Percentiles rank a stretch among this genome's conserved stretches.
phyloP scores from a whole-genome alignment of 2,797 vertebrate species.

The Xiphophorus birchmanni region DNA sequence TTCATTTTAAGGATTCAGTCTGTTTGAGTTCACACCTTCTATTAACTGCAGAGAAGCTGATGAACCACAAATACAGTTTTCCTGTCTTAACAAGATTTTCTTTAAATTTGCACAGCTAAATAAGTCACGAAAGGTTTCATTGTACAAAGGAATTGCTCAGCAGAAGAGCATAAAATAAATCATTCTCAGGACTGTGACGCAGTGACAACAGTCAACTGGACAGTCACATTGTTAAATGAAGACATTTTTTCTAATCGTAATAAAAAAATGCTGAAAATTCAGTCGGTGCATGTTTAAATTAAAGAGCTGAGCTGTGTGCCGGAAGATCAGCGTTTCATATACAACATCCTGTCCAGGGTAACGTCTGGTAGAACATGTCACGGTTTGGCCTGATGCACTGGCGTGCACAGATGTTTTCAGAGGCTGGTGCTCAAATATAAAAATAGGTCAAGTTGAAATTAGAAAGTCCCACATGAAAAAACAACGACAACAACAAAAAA shows the following conservation, averaged over 20 bases:
- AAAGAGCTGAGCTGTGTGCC: neutral
- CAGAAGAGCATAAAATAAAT: neutral
- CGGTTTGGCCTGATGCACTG: neutral
- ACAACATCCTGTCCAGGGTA: neutral
- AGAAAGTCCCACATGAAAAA: too few relatives aligned
- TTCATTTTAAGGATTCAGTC: neutral
- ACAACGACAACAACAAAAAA: too few relatives aligned
- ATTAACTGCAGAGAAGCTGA: neutral
- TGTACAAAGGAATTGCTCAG: neutral
- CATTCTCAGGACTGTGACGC: neutral
- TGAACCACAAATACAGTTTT: neutral
- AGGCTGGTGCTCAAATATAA: too few relatives aligned
- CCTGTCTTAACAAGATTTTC: neutral
- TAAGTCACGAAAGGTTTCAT: neutral
- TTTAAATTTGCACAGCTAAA: neutral
- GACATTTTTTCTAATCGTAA: neutral
- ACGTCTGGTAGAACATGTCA: neutral
- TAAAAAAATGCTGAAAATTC: neutral
- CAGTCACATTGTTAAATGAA: neutral
- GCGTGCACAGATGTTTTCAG: too few relatives aligned
- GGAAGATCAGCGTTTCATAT: neutral
- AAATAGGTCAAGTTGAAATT: too few relatives aligned
- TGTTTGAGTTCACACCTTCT: neutral
- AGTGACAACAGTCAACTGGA: neutral
- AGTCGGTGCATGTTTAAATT: neutral